These are phyloP conservation scores for Spheniscus humboldti DNA, from an alignment of 2,797 vertebrate genomes.

Conservation along the genomic window DNA sequence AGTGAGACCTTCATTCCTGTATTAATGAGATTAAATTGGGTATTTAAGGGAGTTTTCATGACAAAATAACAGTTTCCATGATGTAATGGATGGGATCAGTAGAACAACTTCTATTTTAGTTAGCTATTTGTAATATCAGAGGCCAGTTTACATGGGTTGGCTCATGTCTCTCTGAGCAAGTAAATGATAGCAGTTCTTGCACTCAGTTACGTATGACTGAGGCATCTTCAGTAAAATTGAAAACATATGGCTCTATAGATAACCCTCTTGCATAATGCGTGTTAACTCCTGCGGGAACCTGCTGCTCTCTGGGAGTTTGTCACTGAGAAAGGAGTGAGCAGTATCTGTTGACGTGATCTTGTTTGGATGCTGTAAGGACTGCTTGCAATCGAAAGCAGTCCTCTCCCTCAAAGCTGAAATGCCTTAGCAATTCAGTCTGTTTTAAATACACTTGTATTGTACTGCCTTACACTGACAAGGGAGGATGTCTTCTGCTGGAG, in stretches of 20 bases:
- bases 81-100: background rate
- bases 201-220: background rate
- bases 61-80: slow-evolving; percentile 4
- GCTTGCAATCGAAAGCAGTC: rapidly evolving
- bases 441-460: background rate
- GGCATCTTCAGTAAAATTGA: background rate
- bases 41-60: background rate
- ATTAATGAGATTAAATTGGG: background rate
- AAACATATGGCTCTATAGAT: background rate
- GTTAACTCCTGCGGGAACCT: background rate
- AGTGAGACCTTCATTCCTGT: background rate
- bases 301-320: background rate
- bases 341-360: background rate
- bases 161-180: background rate
- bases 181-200: background rate
- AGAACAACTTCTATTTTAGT: background rate
- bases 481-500: background rate
- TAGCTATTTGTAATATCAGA: background rate
- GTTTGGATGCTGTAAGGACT: background rate
- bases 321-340: background rate
- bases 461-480: background rate
- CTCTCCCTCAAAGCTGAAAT: background rate
- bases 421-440: background rate
- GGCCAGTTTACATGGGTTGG: background rate
- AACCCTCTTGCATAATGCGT: background rate